Evolutionary conservation across 2,113 vertebrate genomes (phyloP).

Genomic region (Grantiella picta): DNA sequence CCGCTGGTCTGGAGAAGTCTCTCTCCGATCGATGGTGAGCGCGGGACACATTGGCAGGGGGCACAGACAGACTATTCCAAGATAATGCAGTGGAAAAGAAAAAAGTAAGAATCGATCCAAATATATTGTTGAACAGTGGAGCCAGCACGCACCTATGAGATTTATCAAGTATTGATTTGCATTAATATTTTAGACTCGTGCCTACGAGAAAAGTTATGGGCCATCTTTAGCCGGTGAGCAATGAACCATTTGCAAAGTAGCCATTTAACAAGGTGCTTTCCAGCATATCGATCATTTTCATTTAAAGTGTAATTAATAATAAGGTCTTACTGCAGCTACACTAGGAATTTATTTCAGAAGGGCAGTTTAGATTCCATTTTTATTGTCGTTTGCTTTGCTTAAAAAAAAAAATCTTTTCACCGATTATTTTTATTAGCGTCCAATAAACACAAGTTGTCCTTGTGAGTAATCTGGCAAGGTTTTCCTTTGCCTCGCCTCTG

Average conservation of each 20-base stretch:
- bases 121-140: slow-evolving; percentile 21
- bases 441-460: slow-evolving; percentile 3
- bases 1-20: not conserved
- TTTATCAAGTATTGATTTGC: slow-evolving; percentile 60
- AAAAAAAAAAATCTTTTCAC: not conserved
- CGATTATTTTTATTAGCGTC: not conserved
- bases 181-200: slow-evolving; percentile 51
- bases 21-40: not conserved
- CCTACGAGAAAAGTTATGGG: slow-evolving; percentile 12
- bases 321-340: not conserved
- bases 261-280: slow-evolving; percentile 45
- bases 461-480: not conserved
- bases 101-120: not conserved
- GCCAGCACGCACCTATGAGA: slow-evolving; percentile 52
- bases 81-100: not conserved
- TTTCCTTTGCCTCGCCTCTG: slow-evolving; percentile 38
- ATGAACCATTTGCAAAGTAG: slow-evolving; percentile 7
- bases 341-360: not conserved
- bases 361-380: not conserved
- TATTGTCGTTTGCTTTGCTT: not conserved
- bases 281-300: not conserved
- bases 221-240: slow-evolving; percentile 16
- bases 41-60: not conserved
- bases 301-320: slow-evolving; percentile 40
- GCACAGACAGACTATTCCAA: not conserved